phyloP scores from a whole-genome alignment of 2,113 vertebrate species.

The Trichechus manatus region DNA sequence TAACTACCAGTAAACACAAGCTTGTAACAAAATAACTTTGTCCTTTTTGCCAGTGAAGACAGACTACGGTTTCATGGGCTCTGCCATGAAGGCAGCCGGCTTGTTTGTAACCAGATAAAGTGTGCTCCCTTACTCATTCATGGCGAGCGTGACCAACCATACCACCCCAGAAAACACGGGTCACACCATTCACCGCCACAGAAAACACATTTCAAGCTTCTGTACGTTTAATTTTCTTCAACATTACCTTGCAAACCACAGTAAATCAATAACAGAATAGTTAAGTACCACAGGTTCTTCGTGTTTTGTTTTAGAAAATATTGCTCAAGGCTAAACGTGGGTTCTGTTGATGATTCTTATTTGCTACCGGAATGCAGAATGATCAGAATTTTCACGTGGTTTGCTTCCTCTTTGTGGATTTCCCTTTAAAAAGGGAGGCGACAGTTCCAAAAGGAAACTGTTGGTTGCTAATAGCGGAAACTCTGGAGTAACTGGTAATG shows the following conservation, averaged over 20 bases:
- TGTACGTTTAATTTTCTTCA: conserved; percentile 51
- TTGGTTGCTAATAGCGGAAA: conserved; percentile 38
- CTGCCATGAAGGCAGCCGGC: background rate
- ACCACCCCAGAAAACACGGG: background rate
- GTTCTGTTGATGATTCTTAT: conserved; percentile 61
- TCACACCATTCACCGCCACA: accelerated
- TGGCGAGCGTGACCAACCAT: background rate
- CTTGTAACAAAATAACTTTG: background rate
- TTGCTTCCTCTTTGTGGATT: background rate
- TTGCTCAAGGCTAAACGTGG: conserved; percentile 51
- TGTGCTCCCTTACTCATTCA: background rate
- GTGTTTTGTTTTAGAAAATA: conserved; percentile 59
- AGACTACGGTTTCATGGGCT: background rate
- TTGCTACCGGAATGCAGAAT: conserved; percentile 35
- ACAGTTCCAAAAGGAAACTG: conserved; percentile 23
- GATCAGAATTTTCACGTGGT: conserved; percentile 54
- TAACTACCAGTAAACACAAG: background rate
- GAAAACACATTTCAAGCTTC: conserved; percentile 41
- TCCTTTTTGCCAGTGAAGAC: background rate
- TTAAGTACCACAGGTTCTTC: conserved; percentile 69
- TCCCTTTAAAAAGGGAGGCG: background rate
- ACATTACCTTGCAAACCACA: conserved; percentile 73
- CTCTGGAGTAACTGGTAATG: background rate
- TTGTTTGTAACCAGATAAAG: background rate
- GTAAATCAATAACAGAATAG: conserved; percentile 73